Base-by-base conservation (phyloP, 2,888 invertebrate species). In the Sthenelais limicola region DNA sequence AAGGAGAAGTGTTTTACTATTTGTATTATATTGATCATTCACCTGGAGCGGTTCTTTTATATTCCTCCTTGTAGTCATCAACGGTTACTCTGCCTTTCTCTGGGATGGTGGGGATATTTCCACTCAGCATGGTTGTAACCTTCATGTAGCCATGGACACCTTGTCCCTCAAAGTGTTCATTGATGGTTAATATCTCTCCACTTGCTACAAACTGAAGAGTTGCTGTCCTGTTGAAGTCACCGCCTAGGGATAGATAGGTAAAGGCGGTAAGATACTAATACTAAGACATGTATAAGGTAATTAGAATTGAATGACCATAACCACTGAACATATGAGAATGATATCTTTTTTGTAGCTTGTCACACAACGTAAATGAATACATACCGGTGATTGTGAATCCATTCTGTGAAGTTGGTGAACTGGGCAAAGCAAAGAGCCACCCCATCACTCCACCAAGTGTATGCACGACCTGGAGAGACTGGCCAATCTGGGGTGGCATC, bases 371-470 rank as follows among this genome's bases (percentile, higher is more conserved):
- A 43, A 12, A 12, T 43, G 43, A 43, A 43, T 21, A 4, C 74
- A 56, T 74, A 88, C 89, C 89, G 69, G 90, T 89, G 62, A 88
- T 87, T 86, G 94, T 93, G 86, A 96, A 98, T 73, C 98, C 98
- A 87, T 98, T 99, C 72, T 91, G 90, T 0, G 93, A 93, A 9
- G 90, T 89, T 51, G 92, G 91, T 32, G 92, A 88, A 2, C 94
- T 92, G n/a, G 84, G 81, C 82, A 93, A 93, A 5, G 98, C 97
- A 85, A 98, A 98, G 0, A 98, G 89, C 95, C 97, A 98, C 9
- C 96, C 97, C 72, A 98, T 92, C 0, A 94, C 91, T 26, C 93
- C 92, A 0, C 95, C 95, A 0, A 79, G 35, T 21, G 74, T 21
- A 51, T 74, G 74, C 15, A 48, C 66, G n/a, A 94, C 90, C 86